Evolutionary conservation across 2,888 invertebrate species (phyloP), one percentile per base, ranked within the genome.

Genomic region (Arge pagana): DNA sequence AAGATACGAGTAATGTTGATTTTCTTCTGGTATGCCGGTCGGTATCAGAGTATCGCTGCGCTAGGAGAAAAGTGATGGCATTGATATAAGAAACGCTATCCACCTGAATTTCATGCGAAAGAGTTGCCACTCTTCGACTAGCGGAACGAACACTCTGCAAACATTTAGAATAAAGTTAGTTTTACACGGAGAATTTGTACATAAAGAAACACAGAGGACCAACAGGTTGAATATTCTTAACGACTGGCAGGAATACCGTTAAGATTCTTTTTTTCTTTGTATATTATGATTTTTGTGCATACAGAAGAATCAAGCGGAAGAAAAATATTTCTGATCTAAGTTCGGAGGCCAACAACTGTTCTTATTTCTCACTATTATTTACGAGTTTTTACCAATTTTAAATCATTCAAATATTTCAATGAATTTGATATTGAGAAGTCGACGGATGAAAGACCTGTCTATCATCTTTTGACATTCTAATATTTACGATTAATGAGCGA

Each of bases 131-230:
- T 30, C 1, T 10, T 24, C 13, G 16, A 10, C 43, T 23, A 45
- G 33, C 31, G n/a, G 10, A 33, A 2, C 7, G 10, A 30, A 2
- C 24, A 45, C 24, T 33, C 45, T 23, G 31, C 33, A 16, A 15
- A 11, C 10, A 23, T 15, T 19, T 42, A 45, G 45, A 35, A 33
- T 33, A 42, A 28, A 39, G 21, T 42, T 53, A 54, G 50, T 58
- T 62, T 62, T 62, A 57, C 57, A 59, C 52, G 51, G 56, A 52
- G 58, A 55, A 60, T 60, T 62, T 65, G 58, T 65, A 63, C 54
- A 56, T 57, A 61, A 57, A 51, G n/a, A 19, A 2, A 16, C 58
- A 58, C 56, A 58, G 59, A 45, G 60, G 61, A 61, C 61, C 61
- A 59, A 61, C 16, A 28, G 37, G 45, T 39, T 48, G 30, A 48